Percentiles rank a stretch among this genome's conserved stretches.
phyloP scores from a whole-genome alignment of 2,888 invertebrate species.

The Orgyia antiqua region DNA sequence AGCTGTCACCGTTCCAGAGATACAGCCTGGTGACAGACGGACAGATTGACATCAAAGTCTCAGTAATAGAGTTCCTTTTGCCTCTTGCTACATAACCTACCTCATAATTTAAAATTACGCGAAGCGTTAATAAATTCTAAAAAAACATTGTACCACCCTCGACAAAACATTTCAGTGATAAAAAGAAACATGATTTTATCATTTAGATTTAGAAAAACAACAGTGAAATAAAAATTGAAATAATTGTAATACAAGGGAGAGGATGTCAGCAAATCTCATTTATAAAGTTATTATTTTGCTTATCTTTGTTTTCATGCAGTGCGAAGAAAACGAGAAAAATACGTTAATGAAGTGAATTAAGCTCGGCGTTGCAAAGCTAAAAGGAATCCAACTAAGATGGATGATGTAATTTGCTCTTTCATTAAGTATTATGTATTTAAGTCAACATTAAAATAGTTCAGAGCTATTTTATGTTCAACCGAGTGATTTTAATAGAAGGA shows the following conservation, averaged over 20 bases:
- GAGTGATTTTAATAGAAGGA: too few relatives aligned
- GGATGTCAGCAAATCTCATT: conserved; percentile 28
- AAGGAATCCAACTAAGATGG: conserved; percentile 68
- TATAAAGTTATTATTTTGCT: conserved; percentile 32
- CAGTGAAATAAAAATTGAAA: conserved; percentile 10
- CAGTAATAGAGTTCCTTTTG: too few relatives aligned
- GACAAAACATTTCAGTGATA: too few relatives aligned
- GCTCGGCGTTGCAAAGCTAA: conserved; percentile 48
- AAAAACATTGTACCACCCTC: too few relatives aligned
- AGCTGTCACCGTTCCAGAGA: too few relatives aligned
- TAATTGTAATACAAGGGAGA: conserved; percentile 20
- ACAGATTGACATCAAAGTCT: too few relatives aligned
- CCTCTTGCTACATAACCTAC: too few relatives aligned
- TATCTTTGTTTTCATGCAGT: conserved; percentile 38
- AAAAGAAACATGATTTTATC: conserved; percentile 1
- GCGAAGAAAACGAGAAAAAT: conserved; percentile 36
- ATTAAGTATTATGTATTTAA: conserved; percentile 69
- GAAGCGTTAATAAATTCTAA: too few relatives aligned
- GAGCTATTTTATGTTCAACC: too few relatives aligned
- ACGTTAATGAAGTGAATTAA: conserved; percentile 65
- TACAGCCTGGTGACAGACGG: too few relatives aligned
- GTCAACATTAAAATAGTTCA: conserved; percentile 52
- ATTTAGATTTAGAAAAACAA: conserved; percentile 1
- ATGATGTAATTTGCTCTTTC: conserved; percentile 69
- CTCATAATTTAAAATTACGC: too few relatives aligned